These are phyloP conservation scores for Steatocranus sp. DNA, from an alignment of 2,797 vertebrate species.

Conservation along the genomic window DNA sequence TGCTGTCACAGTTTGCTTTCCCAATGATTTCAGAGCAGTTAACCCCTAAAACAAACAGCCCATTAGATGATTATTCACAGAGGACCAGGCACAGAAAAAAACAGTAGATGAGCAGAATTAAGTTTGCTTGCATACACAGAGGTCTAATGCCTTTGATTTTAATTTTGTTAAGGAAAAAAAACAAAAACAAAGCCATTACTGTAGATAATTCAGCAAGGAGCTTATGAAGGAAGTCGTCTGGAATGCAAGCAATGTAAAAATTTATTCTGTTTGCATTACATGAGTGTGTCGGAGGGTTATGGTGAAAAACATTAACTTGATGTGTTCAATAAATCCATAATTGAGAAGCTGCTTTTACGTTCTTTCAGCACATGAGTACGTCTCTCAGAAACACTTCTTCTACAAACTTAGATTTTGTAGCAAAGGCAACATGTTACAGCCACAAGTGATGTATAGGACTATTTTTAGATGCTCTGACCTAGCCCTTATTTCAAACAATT, in stretches of 20 bases:
- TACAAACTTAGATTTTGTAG: not conserved
- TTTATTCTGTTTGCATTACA: conserved; percentile 13
- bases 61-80: not conserved
- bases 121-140: not conserved
- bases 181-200: not conserved
- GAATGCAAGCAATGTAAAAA: conserved; percentile 6
- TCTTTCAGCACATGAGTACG: not conserved
- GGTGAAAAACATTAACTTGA: not conserved
- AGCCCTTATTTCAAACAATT: not conserved
- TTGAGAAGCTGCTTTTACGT: not conserved
- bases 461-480: not conserved
- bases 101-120: not conserved
- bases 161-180: not conserved
- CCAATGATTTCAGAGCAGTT: conserved; percentile 81
- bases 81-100: not conserved
- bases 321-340: not conserved
- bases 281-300: not conserved
- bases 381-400: not conserved
- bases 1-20: conserved; percentile 67
- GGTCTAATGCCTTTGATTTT: not conserved
- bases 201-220: not conserved
- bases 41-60: conserved; percentile 65
- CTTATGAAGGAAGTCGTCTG: not conserved
- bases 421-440: not conserved
- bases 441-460: not conserved